Evolutionary conservation across 2,113 vertebrate genomes (phyloP), one percentile per base, ranked within the genome.

Genomic region (Corydoras maculifer): DNA sequence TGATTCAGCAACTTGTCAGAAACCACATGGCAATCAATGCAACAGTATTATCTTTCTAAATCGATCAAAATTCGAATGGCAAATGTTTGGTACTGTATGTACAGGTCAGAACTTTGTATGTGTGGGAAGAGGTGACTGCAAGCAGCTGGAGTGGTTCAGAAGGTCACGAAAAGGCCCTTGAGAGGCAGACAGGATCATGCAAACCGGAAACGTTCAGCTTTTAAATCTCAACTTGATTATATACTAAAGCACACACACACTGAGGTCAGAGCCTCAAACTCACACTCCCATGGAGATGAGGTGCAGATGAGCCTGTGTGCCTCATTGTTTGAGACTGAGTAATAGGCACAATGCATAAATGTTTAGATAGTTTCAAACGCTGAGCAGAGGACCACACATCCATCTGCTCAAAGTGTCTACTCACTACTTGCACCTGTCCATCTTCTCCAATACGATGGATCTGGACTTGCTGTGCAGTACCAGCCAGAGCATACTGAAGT

Each of bases 381-480:
- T 5, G 30, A 66, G 3, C 9, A 54, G 63, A 51, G 55, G 55
- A 73, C 30, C 55, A 35, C 9, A 25, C 63, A 59, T 32, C 32
- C 51, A 51, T 66, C 43, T 29, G 51, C 57, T 10, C 14, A 60
- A 25, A 49, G 50, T 63, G 32, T 48, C 51, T 62, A 87, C 95
- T 83, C 88, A 98, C 97, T 91, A 98, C 94, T 89, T 99, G 97
- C 51, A 99, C 95, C 84, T 99, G 95, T 14, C 97, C 97, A 10
- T 98, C 97, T 75, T 98, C 96, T 30, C 95, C 92, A 2, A 99
- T 98, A 66, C 95, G 96, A 82, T 99, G 97, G 75, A 99, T 98
- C 89, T 99, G 97, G 74, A 98, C 95, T 81, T 98, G 92, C 81
- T 94, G 93, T 0, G 91, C 87, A 0, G 91, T 89, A 0, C 97